Base-by-base conservation (phyloP, 2,797 vertebrate genomes). In the Uromys caudimaculatus region DNA sequence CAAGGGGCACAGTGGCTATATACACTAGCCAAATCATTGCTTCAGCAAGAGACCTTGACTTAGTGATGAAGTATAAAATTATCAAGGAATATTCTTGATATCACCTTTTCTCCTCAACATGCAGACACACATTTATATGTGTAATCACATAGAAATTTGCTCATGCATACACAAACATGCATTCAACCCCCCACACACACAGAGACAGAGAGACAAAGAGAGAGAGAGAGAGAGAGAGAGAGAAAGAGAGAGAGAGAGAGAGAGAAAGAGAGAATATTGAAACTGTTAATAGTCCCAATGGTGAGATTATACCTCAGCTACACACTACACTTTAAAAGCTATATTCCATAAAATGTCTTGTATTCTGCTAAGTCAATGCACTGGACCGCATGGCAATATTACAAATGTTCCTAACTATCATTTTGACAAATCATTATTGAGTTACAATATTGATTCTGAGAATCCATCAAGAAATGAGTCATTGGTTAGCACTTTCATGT, bases 371-470 rank as follows among this genome's bases (percentile, higher is more conserved):
- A 69, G 16, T 62, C 81, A 89, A 85, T 54, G 4, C 6, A 58
- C 24, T 10, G 44, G 35, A 38, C 47, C 13, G 44, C 54, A 75
- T 16, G 1, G 1, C 9, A 12, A 62, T 54, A 19, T 10, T 84
- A 11, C 58, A 44, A 69, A 58, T 62, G 9, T 75, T 13, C 47
- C 19, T 94, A 77, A 78, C 38, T 60, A 64, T 75, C 10, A n/a
- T 4, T 19, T 32, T 32, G 12, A 58, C 60, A 58, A 73, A 92
- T 44, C 23, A 82, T 9, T 7, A 21, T 92, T 21, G 60, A 89
- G 89, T 75, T 79, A 52, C 60, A 92, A 19, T 41, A 92, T 8
- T 64, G n/a, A 73, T 82, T 89, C 35, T 73, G 12, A 50, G 10
- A 94, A 47, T 47, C 23, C 7, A 76, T 44, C 11, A 52, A 38